Base-by-base conservation (phyloP, 2,888 invertebrate genomes). In the Perdita meconis region DNA sequence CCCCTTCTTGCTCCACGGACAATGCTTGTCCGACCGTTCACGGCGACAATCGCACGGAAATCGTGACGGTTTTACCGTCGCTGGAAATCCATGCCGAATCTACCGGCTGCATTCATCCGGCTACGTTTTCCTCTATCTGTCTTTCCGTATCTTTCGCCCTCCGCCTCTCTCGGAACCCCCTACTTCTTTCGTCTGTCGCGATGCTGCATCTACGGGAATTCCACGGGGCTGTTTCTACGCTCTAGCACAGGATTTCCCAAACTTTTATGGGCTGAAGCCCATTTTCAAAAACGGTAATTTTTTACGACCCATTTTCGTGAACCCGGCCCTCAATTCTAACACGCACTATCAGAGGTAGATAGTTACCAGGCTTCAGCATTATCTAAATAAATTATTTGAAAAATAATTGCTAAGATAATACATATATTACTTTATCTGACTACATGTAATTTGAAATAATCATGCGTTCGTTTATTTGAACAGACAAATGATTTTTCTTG, bases 1-100 rank as follows among this genome's bases (percentile, higher is more conserved):
- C 83, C 81, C 83, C 79, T 83, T 73, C 79, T 80, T 81, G 71
- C 80, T 78, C 56, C 63, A 66, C 78, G 88, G 83, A 89, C 89
- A 89, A 89, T 89, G 84, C 85, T 77, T 81, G 81, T 87, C 79
- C 82, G 74, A 81, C 87, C 81, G 85, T 83, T 87, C 83, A 66
- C 75, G 53, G 75, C 82, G 87, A 87, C 88, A 88, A 87, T 87
- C 85, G 85, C 77, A 83, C 77, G 78, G 82, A 83, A 87, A 87
- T 88, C 86, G 83, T 88, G 86, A 87, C 88, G 90, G 89, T 89
- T 91, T 91, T 90, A 90, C 89, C 88, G 86, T 88, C 88, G 85
- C 80, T 82, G 76, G 85, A 89, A 89, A 89, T 88, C 89, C 88
- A 83, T 86, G 86, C 85, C 85, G 87, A 87, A 89, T 89, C 71